Base-by-base conservation (phyloP, 2,797 vertebrate species). In the Acrocephalus scirpaceus region DNA sequence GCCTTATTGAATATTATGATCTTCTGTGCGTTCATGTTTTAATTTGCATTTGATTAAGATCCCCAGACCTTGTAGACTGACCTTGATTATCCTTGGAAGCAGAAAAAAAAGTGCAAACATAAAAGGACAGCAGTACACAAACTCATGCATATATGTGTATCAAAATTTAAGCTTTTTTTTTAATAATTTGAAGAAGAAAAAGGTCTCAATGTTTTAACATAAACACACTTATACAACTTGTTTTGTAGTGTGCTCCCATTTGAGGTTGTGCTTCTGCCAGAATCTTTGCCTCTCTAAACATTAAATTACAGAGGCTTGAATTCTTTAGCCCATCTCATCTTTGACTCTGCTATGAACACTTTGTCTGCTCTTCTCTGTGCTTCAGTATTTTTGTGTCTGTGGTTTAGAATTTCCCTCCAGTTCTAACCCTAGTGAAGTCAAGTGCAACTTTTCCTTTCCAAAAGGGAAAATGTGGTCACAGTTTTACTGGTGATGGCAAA, bases 31-130 rank as follows among this genome's bases (percentile, higher is more conserved):
- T 89, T 94, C 71, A 16, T 90, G 90, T 94, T 96, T 97, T 96
- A 95, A 97, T 96, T 96, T 95, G 77, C 95, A 94, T 97, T 88
- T 74, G 90, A 94, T 95, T 93, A 95, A 77, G 71, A 67, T 90
- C 30, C 53, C 53, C 29, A 73, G 80, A 78, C 80, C 77, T 88
- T 79, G 67, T 30, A 85, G 42, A 27, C 27, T 92, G 96, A 97
- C 95, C 92, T 95, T 95, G 88, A 91, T 67, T n/a, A 92, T 88
- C 77, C 77, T 92, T 95, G 88, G 66, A 74, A 83, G 25, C 44
- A 72, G 7, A 1, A n/a, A 25, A 53, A 53, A 62, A 57, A 16
- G 3, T 9, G 19, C 17, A 61, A 3, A 13, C 5, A 32, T 8
- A 14, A 67, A 60, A 74, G 32, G 34, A 53, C 25, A 80, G n/a